Evolutionary conservation across 2,888 invertebrate genomes (phyloP).

Genomic region (Andrena minutula): DNA sequence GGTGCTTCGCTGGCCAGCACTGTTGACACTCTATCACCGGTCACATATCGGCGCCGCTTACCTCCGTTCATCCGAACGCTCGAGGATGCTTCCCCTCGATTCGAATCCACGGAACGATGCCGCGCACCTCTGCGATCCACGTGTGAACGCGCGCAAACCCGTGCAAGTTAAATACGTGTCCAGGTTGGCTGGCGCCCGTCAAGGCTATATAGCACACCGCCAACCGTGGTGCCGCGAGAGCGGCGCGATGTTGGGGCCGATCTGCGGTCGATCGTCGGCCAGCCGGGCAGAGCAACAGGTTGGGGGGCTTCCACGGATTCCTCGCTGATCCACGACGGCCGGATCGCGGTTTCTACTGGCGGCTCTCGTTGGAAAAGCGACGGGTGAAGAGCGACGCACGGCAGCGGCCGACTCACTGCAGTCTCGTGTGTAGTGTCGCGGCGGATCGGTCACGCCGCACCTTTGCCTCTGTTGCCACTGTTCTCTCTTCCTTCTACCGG

Average conservation of each 20-base stretch:
- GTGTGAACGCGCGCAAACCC: slow-evolving; percentile 47
- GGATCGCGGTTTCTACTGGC: neutral
- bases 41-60: slow-evolving; percentile 58
- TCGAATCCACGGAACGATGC: slow-evolving; percentile 26
- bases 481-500: slow-evolving; percentile 68
- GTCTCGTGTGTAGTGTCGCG: slow-evolving; percentile 57
- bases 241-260: slow-evolving; percentile 13
- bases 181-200: slow-evolving; percentile 78
- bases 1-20: slow-evolving; percentile 54
- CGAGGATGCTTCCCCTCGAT: slow-evolving; percentile 31
- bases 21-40: slow-evolving; percentile 56
- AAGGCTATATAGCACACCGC: slow-evolving; percentile 72
- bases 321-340: slow-evolving; percentile 33
- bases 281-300: slow-evolving; percentile 51
- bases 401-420: slow-evolving; percentile 57
- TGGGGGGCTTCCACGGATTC: slow-evolving; percentile 31
- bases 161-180: slow-evolving; percentile 49
- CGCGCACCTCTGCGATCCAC: slow-evolving; percentile 53
- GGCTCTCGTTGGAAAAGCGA: slow-evolving; percentile 33
- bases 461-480: slow-evolving; percentile 59
- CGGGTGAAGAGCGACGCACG: slow-evolving; percentile 52
- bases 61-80: slow-evolving; percentile 17
- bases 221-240: neutral
- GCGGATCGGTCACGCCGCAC: slow-evolving; percentile 68
- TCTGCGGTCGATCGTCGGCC: neutral